Conservation (phyloP, 2,888 invertebrate species). For the Ochropleura plecta region DNA sequence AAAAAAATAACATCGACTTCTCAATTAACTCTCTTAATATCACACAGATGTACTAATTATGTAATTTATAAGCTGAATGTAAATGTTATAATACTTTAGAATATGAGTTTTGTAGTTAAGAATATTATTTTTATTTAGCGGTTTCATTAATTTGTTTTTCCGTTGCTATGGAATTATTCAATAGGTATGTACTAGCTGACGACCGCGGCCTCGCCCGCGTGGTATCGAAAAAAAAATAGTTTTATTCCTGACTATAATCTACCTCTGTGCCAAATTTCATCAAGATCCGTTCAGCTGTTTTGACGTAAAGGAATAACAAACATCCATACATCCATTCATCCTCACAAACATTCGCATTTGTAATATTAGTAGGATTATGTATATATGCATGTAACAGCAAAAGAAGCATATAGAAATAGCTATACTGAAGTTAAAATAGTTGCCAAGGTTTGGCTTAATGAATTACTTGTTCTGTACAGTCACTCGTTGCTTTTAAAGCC, state of each 20-base stretch:
- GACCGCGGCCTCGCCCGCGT: too few species aligned
- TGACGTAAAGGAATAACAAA: too few species aligned
- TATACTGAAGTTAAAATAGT: background rate
- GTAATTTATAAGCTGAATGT: slow-evolving; percentile 35
- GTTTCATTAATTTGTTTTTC: background rate
- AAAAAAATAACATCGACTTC: background rate
- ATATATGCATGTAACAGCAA: background rate
- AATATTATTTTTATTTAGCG: background rate
- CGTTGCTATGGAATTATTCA: background rate
- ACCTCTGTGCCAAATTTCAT: too few species aligned
- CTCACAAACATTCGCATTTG: too few species aligned
- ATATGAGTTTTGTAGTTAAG: slow-evolving; percentile 14
- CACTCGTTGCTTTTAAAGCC: too few species aligned
- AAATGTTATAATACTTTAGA: slow-evolving; percentile 13
- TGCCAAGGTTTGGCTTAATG: background rate
- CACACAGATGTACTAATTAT: slow-evolving; percentile 21
- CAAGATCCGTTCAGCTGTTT: too few species aligned
- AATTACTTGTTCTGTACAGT: background rate
- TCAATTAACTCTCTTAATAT: background rate
- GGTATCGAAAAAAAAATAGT: too few species aligned
- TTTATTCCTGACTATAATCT: too few species aligned
- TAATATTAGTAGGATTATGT: too few species aligned
- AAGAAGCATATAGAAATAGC: background rate
- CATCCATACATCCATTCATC: too few species aligned
- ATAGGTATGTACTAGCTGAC: background rate